Percentiles rank a stretch among this genome's conserved stretches.
These are phyloP conservation scores for Sphecodes monilicornis DNA, from an alignment of 2,888 invertebrate genomes.

Conservation along the genomic window DNA sequence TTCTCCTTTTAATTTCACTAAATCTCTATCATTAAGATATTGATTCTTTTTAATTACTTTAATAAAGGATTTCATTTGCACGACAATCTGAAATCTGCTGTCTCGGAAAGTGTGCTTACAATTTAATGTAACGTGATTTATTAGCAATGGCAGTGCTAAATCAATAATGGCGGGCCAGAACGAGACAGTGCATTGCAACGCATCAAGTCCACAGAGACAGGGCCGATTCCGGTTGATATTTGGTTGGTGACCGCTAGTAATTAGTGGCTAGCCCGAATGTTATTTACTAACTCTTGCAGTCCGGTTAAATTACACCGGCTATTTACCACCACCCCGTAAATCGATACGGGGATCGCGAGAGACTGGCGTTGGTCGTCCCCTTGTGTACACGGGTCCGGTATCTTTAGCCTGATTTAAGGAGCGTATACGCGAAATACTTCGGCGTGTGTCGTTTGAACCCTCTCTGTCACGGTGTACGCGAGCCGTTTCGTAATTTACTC, in stretches of 20 bases:
- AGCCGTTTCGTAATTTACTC: constrained; percentile 47
- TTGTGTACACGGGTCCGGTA: constrained; percentile 52
- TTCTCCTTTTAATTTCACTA: too few species aligned
- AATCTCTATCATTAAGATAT: too few species aligned
- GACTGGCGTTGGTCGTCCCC: constrained; percentile 38
- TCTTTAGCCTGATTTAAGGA: constrained; percentile 63
- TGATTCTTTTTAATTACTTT: too few species aligned
- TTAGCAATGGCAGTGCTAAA: not conserved
- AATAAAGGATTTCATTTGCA: not conserved
- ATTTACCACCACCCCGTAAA: constrained; percentile 71
- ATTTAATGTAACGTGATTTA: not conserved
- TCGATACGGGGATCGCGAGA: constrained; percentile 61
- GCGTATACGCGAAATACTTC: constrained; percentile 58
- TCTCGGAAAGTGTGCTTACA: not conserved
- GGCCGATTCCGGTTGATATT: constrained; percentile 50
- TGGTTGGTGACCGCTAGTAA: constrained; percentile 59
- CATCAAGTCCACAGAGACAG: not conserved
- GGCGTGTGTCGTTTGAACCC: constrained; percentile 44
- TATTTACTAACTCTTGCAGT: constrained; percentile 74
- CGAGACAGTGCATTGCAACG: not conserved
- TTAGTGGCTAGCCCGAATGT: constrained; percentile 64
- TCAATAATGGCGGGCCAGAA: not conserved
- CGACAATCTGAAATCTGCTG: not conserved
- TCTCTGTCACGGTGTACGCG: constrained; percentile 22
- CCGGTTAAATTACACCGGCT: constrained; percentile 71